Base-by-base conservation (phyloP, 2,113 vertebrate species). In the Gambusia holbrooki region DNA sequence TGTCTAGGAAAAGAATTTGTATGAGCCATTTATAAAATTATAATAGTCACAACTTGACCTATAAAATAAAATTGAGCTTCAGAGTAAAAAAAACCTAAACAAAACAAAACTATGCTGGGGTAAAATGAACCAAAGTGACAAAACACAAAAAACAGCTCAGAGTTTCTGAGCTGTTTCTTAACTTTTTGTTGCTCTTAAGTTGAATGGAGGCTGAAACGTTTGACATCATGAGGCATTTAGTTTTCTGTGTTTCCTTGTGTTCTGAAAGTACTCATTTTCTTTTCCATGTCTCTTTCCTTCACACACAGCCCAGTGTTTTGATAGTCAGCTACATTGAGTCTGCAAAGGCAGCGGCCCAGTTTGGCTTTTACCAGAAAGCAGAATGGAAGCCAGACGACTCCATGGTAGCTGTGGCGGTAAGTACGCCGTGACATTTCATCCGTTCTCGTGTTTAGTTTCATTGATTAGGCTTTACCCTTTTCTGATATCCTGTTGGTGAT, bases 361-460 rank as follows among this genome's bases (percentile, higher is more conserved):
- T 99, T 92, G 98, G 98, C 88, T 82, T 90, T 77, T 99, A 98
- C 67, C 95, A 95, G 84, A 96, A 96, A 88, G 93, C 95, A 71
- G 97, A 99, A 94, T 99, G 98, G 98, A 96, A 95, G 73, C 95
- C 96, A 64, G 96, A 99, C 77, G 96, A 97, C 92, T 95, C 94
- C 88, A 98, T 97, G 96, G 96, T 99, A 81, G 97, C 97, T 65
- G 96, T 99, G 89, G 95, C 96, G 76, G 98, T 99, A 94, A 98
- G 98, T 95, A 81, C 33, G 30, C 1, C n/a, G 45, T 7, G 17
- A 22, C 25, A 25, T 65, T n/a, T 66, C 61, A 32, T 62, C n/a
- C 64, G 2, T 11, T 67, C 62, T 58, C 62, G 3, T 75, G 70
- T 67, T 19, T 62, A 32, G 25, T 79, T 74, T 74, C 19, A 79